These are phyloP conservation scores for Metaphire vulgaris DNA, from an alignment of 1,140 invertebrate species.

Conservation along the genomic window DNA sequence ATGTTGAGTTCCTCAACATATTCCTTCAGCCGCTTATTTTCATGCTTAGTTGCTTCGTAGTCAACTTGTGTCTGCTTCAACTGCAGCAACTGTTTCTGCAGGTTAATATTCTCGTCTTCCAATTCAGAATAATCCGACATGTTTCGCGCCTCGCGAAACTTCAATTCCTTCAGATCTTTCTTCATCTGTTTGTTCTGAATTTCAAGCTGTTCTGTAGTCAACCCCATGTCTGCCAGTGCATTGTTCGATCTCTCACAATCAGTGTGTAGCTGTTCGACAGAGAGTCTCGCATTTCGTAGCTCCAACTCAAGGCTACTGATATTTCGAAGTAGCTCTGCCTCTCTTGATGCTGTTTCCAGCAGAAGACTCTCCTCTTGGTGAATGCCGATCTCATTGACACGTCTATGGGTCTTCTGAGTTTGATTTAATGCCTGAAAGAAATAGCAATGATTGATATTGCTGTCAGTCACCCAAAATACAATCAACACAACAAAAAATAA, in stretches of 20 bases:
- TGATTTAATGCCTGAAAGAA: conserved; percentile 78
- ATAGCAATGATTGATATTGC: too few relatives aligned
- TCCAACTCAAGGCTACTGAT: conserved; percentile 89
- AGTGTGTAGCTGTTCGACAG: conserved; percentile 34
- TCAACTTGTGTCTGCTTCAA: conserved; percentile 81
- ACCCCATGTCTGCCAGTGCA: conserved; percentile 56
- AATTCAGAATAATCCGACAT: conserved; percentile 89
- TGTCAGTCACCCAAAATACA: not conserved
- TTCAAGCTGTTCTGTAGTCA: conserved; percentile 70
- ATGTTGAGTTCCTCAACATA: conserved; percentile 49
- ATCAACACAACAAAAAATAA: not conserved
- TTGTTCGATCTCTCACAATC: conserved; percentile 42
- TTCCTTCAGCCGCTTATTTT: conserved; percentile 67
- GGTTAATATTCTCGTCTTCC: conserved; percentile 96
- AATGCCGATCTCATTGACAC: conserved; percentile 88
- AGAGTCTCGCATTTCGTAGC: conserved; percentile 49
- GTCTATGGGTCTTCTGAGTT: conserved; percentile 81
- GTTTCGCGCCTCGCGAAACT: conserved; percentile 82
- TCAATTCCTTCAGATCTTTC: conserved; percentile 74
- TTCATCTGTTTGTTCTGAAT: conserved; percentile 63
- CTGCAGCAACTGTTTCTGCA: conserved; percentile 83
- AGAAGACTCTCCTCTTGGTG: conserved; percentile 93
- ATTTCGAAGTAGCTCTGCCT: conserved; percentile 80
- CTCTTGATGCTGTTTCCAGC: conserved; percentile 82
- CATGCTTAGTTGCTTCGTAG: conserved; percentile 95